Evolutionary conservation across 2,888 invertebrate species (phyloP).

Genomic region (Calameuta pallipes): DNA sequence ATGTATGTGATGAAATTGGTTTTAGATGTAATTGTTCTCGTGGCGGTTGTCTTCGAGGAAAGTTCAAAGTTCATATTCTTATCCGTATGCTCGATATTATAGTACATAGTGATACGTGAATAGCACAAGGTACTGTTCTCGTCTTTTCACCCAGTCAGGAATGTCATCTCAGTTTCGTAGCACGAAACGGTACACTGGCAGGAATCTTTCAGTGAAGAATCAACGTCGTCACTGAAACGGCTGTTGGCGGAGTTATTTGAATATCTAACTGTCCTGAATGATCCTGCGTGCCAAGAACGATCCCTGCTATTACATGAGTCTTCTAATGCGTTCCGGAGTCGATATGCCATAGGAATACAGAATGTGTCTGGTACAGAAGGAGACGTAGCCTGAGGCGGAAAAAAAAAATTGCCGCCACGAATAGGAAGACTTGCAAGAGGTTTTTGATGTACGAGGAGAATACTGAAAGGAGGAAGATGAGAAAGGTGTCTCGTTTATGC

Average conservation of each 20-base stretch:
- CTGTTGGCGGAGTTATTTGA: background rate
- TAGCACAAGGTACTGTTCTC: conserved; percentile 6
- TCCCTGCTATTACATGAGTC: background rate
- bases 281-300: background rate
- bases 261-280: background rate
- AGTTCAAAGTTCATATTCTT: background rate
- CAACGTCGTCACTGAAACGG: background rate
- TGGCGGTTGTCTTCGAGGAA: background rate
- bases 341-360: background rate
- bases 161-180: conserved; percentile 11
- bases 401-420: background rate
- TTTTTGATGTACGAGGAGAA: background rate
- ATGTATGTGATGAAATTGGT: background rate
- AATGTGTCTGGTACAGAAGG: background rate
- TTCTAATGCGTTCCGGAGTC: background rate
- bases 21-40: background rate
- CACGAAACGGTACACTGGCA: background rate
- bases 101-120: background rate
- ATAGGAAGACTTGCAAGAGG: background rate
- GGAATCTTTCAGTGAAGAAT: background rate
- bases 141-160: conserved; percentile 8
- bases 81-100: background rate
- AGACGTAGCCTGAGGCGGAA: background rate
- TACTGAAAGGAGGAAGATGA: background rate
- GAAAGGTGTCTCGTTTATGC: background rate